A percentile compares a stretch with the other conserved stretches of the same genome.
Evolutionary conservation across 1,140 invertebrate genomes (phyloP).

Genomic region (Drosophila mayri): DNA sequence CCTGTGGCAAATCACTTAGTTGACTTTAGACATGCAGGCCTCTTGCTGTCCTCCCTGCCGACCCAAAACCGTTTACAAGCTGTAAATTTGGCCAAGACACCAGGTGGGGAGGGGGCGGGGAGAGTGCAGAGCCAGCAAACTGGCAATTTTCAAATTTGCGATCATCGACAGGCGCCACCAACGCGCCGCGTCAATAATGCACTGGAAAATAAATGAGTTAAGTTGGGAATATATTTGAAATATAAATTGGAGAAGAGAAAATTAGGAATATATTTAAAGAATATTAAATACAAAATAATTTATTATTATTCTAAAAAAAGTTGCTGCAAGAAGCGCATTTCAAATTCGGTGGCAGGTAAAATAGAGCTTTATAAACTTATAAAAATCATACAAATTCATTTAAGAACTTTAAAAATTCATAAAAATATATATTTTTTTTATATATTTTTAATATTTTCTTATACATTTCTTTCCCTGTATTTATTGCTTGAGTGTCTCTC

Average conservation of each 20-base stretch:
- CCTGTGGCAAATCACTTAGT: conserved; percentile 73
- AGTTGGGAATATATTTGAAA: not conserved
- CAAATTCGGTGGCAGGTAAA: not conserved
- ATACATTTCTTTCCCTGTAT: not conserved
- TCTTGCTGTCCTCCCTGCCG: conserved; percentile 3
- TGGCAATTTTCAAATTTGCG: conserved; percentile 79
- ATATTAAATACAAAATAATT: too few relatives aligned
- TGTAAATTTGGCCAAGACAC: conserved; percentile 38
- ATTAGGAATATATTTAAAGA: too few relatives aligned
- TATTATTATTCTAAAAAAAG: not conserved
- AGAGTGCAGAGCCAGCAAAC: conserved; percentile 36
- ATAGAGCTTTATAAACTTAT: rapidly evolving
- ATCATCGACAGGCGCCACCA: conserved; percentile 70
- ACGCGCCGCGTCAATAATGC: conserved; percentile 48
- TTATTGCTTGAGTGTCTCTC: conserved; percentile 7
- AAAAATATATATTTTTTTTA: too few relatives aligned
- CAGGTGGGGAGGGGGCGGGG: conserved; percentile 12
- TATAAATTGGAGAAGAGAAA: not conserved
- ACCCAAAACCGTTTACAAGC: conserved; percentile 41
- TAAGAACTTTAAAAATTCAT: not conserved
- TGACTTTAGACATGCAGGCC: conserved; percentile 70
- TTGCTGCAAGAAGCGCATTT: not conserved
- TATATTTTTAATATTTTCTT: not conserved
- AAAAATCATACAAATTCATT: not conserved
- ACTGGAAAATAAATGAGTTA: not conserved